These are phyloP conservation scores for Drosophila ezoana DNA, from an alignment of 2,888 invertebrate genomes.

Conservation along the genomic window DNA sequence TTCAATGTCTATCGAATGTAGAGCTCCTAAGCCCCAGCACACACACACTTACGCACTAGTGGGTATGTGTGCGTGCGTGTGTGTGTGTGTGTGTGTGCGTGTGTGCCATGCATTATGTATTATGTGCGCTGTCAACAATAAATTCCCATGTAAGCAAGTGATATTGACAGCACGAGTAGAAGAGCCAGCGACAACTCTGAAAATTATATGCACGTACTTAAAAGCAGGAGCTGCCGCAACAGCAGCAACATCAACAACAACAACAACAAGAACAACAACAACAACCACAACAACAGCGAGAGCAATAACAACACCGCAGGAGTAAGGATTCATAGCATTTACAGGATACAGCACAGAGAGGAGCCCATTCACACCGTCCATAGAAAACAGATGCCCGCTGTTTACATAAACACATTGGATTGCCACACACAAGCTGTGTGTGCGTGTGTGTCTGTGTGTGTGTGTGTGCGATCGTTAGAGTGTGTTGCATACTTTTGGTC, in stretches of 20 bases:
- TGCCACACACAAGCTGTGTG: slow-evolving; percentile 2
- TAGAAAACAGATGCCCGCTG: slow-evolving; percentile 58
- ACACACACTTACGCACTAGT: neutral
- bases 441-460: neutral
- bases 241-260: neutral
- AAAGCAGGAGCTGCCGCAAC: slow-evolving; percentile 51
- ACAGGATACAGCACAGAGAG: slow-evolving; percentile 14
- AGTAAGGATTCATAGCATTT: slow-evolving; percentile 17
- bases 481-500: slow-evolving; percentile 17
- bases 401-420: slow-evolving; percentile 48
- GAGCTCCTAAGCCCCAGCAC: slow-evolving; percentile 42
- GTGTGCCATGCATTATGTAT: slow-evolving; percentile 70
- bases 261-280: neutral
- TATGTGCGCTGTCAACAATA: slow-evolving; percentile 78
- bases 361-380: slow-evolving; percentile 48
- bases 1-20: slow-evolving; percentile 73
- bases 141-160: slow-evolving; percentile 78
- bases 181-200: slow-evolving; percentile 51
- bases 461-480: slow-evolving; percentile 2
- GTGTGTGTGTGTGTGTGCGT: slow-evolving; percentile 18
- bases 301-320: slow-evolving; percentile 5
- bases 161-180: slow-evolving; percentile 72
- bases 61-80: slow-evolving; percentile 2
- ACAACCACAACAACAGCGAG: neutral
- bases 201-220: slow-evolving; percentile 79